These are phyloP conservation scores for Pteropus rufus DNA, from an alignment of 2,797 vertebrate genomes.

Conservation along the genomic window DNA sequence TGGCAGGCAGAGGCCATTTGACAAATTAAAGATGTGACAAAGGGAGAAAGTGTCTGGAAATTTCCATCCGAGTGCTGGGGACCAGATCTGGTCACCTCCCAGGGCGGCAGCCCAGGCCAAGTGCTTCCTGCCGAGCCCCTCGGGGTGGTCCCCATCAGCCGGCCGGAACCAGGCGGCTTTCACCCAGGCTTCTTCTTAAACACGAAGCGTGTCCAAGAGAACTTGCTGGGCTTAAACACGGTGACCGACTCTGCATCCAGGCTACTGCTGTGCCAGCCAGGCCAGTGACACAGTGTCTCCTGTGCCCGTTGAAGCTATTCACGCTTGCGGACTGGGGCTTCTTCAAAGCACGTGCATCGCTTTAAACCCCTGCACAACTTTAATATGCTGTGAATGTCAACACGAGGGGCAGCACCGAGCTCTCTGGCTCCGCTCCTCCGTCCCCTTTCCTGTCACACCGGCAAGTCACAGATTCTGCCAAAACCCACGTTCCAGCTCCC, in stretches of 20 bases:
- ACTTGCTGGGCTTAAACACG: too few relatives aligned
- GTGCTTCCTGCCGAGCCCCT: background rate
- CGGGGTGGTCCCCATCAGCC: accelerated
- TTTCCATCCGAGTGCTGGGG: conserved; percentile 10
- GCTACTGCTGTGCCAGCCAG: too few relatives aligned
- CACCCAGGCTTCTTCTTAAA: background rate
- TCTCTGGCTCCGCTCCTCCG: too few relatives aligned
- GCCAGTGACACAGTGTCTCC: background rate
- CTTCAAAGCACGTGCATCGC: background rate
- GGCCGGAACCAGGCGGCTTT: too few relatives aligned
- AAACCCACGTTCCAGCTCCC: background rate
- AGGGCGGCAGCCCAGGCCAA: background rate
- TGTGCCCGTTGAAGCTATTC: background rate
- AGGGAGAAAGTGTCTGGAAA: conserved; percentile 53
- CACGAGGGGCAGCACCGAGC: too few relatives aligned
- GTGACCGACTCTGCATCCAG: too few relatives aligned
- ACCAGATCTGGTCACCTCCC: background rate
- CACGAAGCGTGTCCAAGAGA: background rate
- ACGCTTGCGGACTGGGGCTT: background rate
- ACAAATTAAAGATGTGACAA: conserved; percentile 54
- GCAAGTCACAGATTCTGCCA: background rate
- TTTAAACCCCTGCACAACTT: background rate
- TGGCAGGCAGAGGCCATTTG: conserved; percentile 23
- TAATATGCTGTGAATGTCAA: too few relatives aligned
- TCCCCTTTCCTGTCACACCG: too few relatives aligned